Conservation (phyloP, 2,113 vertebrate genomes). For the Motacilla tschutschensis region DNA sequence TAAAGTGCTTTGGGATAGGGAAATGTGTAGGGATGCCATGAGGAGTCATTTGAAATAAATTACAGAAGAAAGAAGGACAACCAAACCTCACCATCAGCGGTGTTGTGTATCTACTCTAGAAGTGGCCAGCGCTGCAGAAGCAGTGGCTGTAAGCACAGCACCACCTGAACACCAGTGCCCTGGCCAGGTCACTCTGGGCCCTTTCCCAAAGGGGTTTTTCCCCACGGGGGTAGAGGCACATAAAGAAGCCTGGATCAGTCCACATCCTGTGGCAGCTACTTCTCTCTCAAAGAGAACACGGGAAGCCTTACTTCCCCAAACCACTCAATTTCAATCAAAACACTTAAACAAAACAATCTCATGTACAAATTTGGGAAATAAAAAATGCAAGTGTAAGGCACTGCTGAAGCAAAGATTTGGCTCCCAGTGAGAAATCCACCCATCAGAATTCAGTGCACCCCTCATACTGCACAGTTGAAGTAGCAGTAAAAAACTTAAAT, state of each 20-base stretch:
- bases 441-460: neutral
- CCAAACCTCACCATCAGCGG: fast-evolving
- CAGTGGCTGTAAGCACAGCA: neutral
- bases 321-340: neutral
- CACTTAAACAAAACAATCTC: neutral
- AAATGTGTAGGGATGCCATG: fast-evolving
- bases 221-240: fast-evolving
- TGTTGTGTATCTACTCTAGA: too few species aligned
- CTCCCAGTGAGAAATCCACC: neutral
- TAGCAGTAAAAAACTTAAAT: neutral
- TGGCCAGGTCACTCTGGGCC: neutral
- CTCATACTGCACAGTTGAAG: neutral
- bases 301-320: neutral
- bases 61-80: neutral
- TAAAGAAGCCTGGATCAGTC: neutral
- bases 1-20: neutral
- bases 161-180: neutral
- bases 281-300: neutral
- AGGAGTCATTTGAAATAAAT: neutral
- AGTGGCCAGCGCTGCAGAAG: neutral
- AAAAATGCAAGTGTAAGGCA: neutral
- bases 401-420: neutral
- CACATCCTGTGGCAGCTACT: neutral
- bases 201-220: neutral
- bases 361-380: neutral